Base-by-base conservation (phyloP, 2,113 vertebrate species). In the Manacus vitellinus region DNA sequence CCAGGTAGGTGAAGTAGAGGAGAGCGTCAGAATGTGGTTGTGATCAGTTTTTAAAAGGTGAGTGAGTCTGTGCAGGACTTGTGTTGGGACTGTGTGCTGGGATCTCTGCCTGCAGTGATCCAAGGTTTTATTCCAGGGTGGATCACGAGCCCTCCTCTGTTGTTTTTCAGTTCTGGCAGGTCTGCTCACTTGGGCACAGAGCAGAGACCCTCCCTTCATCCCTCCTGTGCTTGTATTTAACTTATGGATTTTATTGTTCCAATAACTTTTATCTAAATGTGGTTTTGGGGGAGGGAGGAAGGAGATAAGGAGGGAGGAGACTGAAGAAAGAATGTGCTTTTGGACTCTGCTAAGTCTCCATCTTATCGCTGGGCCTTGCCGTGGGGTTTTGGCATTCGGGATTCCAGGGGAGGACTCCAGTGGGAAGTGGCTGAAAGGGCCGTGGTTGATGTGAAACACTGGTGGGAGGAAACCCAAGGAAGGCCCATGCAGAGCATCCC, bases 291-390 rank as follows among this genome's bases (percentile, higher is more conserved):
- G 90, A 41, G 88, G 70, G 84, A 93, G 56, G 86, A 27, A 82
- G 21, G 84, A 91, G 96, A 96, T 95, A 93, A 96, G 74, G 49
- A 92, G 91, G 95, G 97, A 95, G 95, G 95, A 71, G 92, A 78
- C 91, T 63, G 87, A 77, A 67, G 95, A 93, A 95, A 16, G 92
- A 97, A 96, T 97, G 92, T 85, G 79, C 77, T 91, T 81, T 91
- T 65, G 56, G 73, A 54, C 65, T 92, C 73, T 81, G 83, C 66
- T 87, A 33, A 92, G 52, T 56, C 76, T 92, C 79, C 25, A 23
- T 19, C 80, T 93, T 86, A 84, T 35, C 61, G 0, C 72, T 2
- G 18, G 55, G 72, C 17, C 86, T 91, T 49, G 65, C 88, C 1
- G 2, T 2, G 21, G 35, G 63, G 61, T 66, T 92, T 87, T 7